Percentiles rank a stretch among this genome's conserved stretches.
Evolutionary conservation across 2,113 vertebrate genomes (phyloP).

Genomic region (Herpailurus yagouaroundi): DNA sequence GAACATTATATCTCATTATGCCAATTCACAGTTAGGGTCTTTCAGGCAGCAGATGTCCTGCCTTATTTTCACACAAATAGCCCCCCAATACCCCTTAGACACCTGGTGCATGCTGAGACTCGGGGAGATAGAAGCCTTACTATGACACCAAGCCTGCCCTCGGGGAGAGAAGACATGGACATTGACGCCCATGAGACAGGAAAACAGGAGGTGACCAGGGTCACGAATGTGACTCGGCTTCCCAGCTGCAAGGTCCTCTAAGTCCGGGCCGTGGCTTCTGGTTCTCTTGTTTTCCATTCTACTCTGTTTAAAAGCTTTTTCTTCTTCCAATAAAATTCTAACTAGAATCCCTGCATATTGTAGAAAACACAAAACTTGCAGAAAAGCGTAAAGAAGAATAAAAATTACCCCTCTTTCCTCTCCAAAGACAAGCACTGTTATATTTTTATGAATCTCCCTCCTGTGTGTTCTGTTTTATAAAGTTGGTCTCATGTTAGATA

Average conservation of each 20-base stretch:
- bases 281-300: neutral
- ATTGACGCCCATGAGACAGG: fast-evolving
- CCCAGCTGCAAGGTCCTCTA: neutral
- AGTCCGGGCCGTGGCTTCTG: neutral
- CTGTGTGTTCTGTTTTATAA: neutral
- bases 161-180: neutral
- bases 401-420: neutral
- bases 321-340: neutral
- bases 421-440: neutral
- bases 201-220: neutral
- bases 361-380: neutral
- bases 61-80: neutral
- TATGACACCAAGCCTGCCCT: neutral
- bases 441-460: neutral
- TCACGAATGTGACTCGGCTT: neutral
- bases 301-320: neutral
- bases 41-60: neutral
- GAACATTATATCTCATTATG: neutral
- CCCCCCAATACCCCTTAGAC: neutral
- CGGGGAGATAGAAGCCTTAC: neutral
- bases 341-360: slow-evolving; percentile 16
- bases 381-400: neutral
- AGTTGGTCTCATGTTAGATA: neutral
- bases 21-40: neutral
- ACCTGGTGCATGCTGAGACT: neutral